phyloP scores from a whole-genome alignment of 2,113 vertebrate species.

The Anguilla japonica region DNA sequence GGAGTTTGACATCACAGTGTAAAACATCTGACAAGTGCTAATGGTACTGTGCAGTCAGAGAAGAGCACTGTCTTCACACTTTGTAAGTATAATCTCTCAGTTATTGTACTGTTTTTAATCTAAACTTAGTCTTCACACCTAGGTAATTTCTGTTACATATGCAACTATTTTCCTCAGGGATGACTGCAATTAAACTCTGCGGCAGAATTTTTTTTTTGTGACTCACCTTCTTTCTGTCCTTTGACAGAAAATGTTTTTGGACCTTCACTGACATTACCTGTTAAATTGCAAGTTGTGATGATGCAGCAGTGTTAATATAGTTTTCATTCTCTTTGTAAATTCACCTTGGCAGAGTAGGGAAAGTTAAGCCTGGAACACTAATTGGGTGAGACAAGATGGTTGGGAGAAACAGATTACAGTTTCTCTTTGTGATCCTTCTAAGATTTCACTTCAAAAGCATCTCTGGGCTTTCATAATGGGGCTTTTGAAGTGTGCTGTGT shows the following conservation, averaged over 20 bases:
- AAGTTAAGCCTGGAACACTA: not conserved
- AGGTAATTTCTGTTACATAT: not conserved
- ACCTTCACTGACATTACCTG: not conserved
- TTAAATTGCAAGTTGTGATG: not conserved
- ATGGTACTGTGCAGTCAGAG: not conserved
- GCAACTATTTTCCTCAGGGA: not conserved
- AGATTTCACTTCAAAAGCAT: slow-evolving; percentile 16
- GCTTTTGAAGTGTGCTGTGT: not conserved
- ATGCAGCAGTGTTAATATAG: not conserved
- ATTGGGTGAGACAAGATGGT: not conserved
- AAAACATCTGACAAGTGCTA: not conserved
- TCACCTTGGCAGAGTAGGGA: not conserved
- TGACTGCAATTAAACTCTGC: not conserved
- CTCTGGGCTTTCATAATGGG: slow-evolving; percentile 2
- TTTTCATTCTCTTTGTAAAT: not conserved
- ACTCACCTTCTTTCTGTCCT: not conserved
- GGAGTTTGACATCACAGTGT: not conserved
- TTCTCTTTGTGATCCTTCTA: slow-evolving; percentile 2
- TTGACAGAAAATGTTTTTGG: not conserved
- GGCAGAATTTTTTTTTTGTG: not conserved
- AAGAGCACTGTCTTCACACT: not conserved
- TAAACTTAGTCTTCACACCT: not conserved
- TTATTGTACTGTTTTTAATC: not conserved
- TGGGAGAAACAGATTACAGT: not conserved
- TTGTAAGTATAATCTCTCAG: not conserved